These are phyloP conservation scores for Arnoldichthys spilopterus DNA, from an alignment of 2,797 vertebrate genomes.

Conservation along the genomic window DNA sequence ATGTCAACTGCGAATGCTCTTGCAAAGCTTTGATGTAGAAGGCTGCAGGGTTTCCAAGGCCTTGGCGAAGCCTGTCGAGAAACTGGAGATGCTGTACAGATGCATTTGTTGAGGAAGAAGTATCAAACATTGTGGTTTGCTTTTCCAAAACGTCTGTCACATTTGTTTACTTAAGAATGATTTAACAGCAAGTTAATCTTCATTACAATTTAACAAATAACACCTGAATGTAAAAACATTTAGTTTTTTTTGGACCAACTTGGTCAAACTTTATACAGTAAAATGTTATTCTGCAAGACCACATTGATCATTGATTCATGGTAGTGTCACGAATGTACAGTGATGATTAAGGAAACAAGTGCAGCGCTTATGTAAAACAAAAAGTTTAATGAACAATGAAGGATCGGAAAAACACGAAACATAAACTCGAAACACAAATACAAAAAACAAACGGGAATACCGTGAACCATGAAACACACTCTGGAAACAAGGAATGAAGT, in stretches of 20 bases:
- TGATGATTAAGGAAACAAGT: too few relatives aligned
- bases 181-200: not conserved
- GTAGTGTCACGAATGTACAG: not conserved
- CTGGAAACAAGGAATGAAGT: too few relatives aligned
- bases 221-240: not conserved
- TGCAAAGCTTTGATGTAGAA: constrained; percentile 24
- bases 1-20: too few relatives aligned
- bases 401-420: too few relatives aligned
- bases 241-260: not conserved
- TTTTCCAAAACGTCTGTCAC: not conserved
- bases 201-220: not conserved
- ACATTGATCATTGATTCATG: not conserved
- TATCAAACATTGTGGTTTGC: not conserved
- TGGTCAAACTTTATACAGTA: not conserved
- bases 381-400: too few relatives aligned
- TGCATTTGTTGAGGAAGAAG: constrained; percentile 1
- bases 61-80: not conserved
- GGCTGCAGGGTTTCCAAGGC: constrained; percentile 9
- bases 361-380: too few relatives aligned
- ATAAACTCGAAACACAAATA: too few relatives aligned
- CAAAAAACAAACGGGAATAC: too few relatives aligned
- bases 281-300: not conserved
- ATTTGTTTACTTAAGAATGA: too few relatives aligned
- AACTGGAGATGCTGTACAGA: constrained; percentile 1
- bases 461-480: too few relatives aligned